Conservation (phyloP, 2,888 invertebrate species). For the Boloria selene region DNA sequence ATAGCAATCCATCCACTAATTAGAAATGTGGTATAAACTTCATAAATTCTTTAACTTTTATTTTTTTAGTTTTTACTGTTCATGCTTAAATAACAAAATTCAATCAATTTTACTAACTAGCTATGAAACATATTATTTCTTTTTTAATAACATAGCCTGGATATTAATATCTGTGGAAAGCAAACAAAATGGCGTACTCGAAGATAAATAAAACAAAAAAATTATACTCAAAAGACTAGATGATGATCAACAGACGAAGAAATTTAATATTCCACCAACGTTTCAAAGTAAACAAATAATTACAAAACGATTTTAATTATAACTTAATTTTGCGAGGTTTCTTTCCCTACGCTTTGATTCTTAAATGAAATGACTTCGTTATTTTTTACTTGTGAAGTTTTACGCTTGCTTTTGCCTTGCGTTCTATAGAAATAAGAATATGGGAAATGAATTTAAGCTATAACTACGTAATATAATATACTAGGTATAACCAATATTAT, state of each 20-base stretch:
- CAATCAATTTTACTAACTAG: background rate
- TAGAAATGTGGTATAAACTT: too few relatives aligned
- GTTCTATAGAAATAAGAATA: too few relatives aligned
- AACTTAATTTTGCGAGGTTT: constrained; percentile 27
- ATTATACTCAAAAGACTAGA: constrained; percentile 16
- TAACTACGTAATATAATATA: too few relatives aligned
- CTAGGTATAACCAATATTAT: too few relatives aligned
- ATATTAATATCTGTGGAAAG: constrained; percentile 2
- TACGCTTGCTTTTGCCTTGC: too few relatives aligned
- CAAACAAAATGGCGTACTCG: constrained; percentile 7
- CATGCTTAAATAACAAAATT: too few relatives aligned
- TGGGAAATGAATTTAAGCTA: too few relatives aligned
- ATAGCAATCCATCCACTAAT: too few relatives aligned
- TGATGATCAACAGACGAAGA: constrained; percentile 9
- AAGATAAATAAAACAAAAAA: constrained; percentile 17
- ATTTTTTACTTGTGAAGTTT: constrained; percentile 2
- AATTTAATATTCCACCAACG: constrained; percentile 30
- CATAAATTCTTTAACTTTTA: too few relatives aligned
- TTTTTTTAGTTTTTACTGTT: too few relatives aligned
- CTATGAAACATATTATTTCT: background rate
- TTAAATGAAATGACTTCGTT: constrained; percentile 15
- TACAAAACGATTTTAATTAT: constrained; percentile 31
- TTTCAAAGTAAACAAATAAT: constrained; percentile 29
- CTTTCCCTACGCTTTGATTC: constrained; percentile 18
- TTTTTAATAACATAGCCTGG: constrained; percentile 10